These are phyloP conservation scores for Temnothorax rugatulus DNA, from an alignment of 2,888 invertebrate species.

Conservation along the genomic window DNA sequence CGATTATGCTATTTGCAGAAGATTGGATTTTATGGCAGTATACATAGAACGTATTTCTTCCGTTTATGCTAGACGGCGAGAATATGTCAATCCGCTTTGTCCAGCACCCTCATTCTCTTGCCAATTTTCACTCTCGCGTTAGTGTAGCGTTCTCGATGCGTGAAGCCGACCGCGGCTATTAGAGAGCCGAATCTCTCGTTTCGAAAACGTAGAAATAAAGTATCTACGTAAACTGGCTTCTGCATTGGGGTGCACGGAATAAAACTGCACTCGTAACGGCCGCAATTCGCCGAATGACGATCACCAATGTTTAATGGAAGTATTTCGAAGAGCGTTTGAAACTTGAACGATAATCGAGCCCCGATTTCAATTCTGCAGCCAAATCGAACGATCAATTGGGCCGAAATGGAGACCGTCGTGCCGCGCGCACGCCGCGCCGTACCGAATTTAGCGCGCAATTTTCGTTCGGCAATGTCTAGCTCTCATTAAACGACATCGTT, in stretches of 20 bases:
- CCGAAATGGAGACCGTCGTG: conserved; percentile 43
- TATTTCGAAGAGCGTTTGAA: conserved; percentile 48
- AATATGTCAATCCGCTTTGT: conserved; percentile 21
- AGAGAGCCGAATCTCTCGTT: conserved; percentile 34
- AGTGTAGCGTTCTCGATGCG: conserved; percentile 32
- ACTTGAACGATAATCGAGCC: conserved; percentile 57
- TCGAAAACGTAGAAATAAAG: conserved; percentile 41
- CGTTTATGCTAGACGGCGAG: not conserved
- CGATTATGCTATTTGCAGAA: not conserved
- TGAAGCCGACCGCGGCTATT: conserved; percentile 27
- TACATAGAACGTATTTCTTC: not conserved
- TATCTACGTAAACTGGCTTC: conserved; percentile 25
- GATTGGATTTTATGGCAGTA: conserved; percentile 7
- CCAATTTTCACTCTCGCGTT: conserved; percentile 29
- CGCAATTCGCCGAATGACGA: conserved; percentile 56
- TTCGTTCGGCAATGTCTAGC: conserved; percentile 28
- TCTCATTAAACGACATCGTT: conserved; percentile 23
- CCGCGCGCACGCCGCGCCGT: not conserved
- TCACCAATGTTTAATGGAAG: conserved; percentile 54
- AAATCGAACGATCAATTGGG: conserved; percentile 56
- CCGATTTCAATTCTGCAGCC: conserved; percentile 49
- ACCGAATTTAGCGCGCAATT: conserved; percentile 47
- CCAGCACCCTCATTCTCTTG: not conserved
- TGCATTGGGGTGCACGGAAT: conserved; percentile 41
- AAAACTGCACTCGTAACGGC: conserved; percentile 50